A percentile compares a stretch with the other conserved stretches of the same genome.
Conservation (phyloP, 2,113 vertebrate species). For the Aspiorhynchus laticeps region DNA sequence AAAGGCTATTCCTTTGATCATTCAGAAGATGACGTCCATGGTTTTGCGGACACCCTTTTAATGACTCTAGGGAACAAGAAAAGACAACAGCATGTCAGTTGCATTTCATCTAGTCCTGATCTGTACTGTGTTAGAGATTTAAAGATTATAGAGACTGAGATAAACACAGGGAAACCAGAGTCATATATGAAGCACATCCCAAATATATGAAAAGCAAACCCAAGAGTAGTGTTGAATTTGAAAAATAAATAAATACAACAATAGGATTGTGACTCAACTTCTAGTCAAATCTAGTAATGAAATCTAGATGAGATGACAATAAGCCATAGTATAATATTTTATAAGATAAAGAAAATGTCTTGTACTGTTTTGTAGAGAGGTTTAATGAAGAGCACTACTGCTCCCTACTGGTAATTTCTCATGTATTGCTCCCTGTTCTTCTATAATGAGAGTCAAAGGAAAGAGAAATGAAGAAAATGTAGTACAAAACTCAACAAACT, state of each 20-base stretch:
- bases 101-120: not conserved
- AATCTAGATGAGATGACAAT: not conserved
- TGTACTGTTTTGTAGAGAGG: not conserved
- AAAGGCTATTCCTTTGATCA: not conserved
- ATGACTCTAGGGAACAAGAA: not conserved
- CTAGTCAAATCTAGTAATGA: too few relatives aligned
- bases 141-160: not conserved
- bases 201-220: not conserved
- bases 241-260: not conserved
- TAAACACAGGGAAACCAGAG: not conserved
- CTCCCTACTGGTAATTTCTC: slow-evolving; percentile 11
- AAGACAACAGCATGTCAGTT: slow-evolving; percentile 7
- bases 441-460: not conserved
- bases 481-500: not conserved
- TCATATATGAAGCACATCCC: not conserved
- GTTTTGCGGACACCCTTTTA: not conserved
- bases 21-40: not conserved
- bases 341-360: not conserved
- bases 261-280: too few relatives aligned
- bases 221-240: not conserved
- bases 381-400: slow-evolving; percentile 2
- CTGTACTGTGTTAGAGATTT: not conserved
- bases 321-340: not conserved
- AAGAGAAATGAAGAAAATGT: not conserved
- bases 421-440: not conserved